Evolutionary conservation across 2,888 invertebrate species (phyloP).

Genomic region (Stegana nigrithorax): DNA sequence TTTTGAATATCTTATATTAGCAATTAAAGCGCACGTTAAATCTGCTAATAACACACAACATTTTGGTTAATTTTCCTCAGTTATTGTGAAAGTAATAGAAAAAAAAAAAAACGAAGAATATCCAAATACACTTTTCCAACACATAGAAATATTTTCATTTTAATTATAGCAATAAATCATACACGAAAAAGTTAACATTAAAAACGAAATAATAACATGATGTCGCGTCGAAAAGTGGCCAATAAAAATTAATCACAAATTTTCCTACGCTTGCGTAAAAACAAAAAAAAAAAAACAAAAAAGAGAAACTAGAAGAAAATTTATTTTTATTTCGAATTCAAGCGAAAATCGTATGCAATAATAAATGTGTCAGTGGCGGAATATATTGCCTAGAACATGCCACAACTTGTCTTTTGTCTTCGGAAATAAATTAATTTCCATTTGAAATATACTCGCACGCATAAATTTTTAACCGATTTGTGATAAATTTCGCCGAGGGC

Average conservation of each 20-base stretch:
- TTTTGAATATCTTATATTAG: too few species aligned
- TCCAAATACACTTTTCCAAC: too few species aligned
- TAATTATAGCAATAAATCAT: not conserved
- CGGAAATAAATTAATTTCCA: not conserved
- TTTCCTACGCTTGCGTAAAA: constrained; percentile 37
- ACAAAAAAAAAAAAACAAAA: constrained; percentile 41
- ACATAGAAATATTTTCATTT: too few species aligned
- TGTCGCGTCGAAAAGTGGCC: constrained; percentile 36
- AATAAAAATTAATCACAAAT: constrained; percentile 62
- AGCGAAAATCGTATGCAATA: not conserved
- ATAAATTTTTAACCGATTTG: constrained; percentile 9
- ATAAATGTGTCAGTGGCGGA: constrained; percentile 16
- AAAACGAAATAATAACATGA: constrained; percentile 44
- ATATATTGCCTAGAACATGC: not conserved
- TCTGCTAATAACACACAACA: too few species aligned
- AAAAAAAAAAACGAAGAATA: too few species aligned
- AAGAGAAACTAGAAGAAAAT: constrained; percentile 31
- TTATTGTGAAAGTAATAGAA: too few species aligned
- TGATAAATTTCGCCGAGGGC: not conserved
- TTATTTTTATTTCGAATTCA: not conserved
- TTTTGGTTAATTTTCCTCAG: too few species aligned
- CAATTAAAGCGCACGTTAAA: too few species aligned
- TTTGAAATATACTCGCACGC: constrained; percentile 5
- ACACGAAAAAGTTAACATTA: not conserved
- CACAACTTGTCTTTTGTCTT: not conserved